Base-by-base conservation (phyloP, 1,140 invertebrate genomes). In the Atta cephalotes region DNA sequence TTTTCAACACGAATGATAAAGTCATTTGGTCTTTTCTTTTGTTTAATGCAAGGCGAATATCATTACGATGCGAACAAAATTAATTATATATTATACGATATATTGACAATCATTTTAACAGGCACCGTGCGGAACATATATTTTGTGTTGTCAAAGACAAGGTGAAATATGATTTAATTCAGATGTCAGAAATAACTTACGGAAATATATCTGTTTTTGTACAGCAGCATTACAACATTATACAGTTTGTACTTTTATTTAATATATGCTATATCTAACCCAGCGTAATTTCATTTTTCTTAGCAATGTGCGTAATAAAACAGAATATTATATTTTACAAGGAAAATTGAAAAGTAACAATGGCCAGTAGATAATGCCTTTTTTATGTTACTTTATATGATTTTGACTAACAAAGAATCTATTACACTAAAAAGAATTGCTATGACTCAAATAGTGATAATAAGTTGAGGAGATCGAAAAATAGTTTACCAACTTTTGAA, bases 211-310 rank as follows among this genome's bases (percentile, higher is more conserved):
- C 28, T 7, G 14, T 53, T 53, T n/a, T 80, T 58, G 7, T 68
- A 53, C 77, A 25, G 14, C 45, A 35, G n/a, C 77, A 80, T 80
- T 80, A 25, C 77, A 35, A 53, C 45, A 39, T 80, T 28, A 35
- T 68, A 80, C 62, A 68, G 77, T 80, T 80, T 18, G 77, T 80
- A 80, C 2, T 63, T 63, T 79, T 51, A 66, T 51, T 79, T 76
- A 31, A 79, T 21, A 21, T 21, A 21, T 21, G 21, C 21, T 49
- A 28, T 45, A 49, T 66, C 12, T 51, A 49, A 65, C 35, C 3
- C 21, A 63, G 2, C 4, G n/a, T 62, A 14, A 21, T 65, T 7
- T 21, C 3, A 63, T 62, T 66, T 79, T 53, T 10, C 16, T 1
- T 1, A 21, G 1, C 28, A 56, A 31, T 14, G 2, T 21, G 25